Evolutionary conservation across 37 sponge, comb jelly and placozoan species (phyloP).

Genomic region (Axinella damicornis): DNA sequence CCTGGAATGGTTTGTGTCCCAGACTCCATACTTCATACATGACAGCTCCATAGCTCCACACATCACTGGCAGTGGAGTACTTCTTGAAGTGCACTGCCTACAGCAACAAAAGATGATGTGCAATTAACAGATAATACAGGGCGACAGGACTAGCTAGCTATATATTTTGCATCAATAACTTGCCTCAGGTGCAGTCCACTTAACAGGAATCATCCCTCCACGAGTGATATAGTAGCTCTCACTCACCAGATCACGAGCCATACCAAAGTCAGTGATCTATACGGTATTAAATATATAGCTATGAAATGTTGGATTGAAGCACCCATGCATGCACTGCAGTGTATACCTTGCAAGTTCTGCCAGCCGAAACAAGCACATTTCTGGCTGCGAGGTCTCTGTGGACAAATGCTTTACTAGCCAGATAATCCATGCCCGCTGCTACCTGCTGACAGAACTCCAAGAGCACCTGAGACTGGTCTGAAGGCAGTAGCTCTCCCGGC

Average conservation of each 20-base stretch:
- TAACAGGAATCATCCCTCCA: constrained; percentile 41
- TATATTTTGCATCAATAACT: neutral
- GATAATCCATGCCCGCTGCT: constrained; percentile 62
- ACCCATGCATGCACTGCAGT: no score
- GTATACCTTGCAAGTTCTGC: constrained; percentile 11
- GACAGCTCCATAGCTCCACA: constrained; percentile 33
- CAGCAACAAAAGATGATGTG: no score
- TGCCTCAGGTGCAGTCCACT: constrained; percentile 35
- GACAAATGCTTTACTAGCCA: constrained; percentile 54
- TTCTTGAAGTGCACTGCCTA: constrained; percentile 17
- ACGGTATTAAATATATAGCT: neutral
- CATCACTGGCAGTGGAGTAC: constrained; percentile 38
- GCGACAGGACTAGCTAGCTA: neutral
- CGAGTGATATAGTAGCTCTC: constrained; percentile 25
- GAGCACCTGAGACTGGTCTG: constrained; percentile 6
- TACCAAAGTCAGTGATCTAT: constrained; percentile 58
- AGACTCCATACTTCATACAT: constrained; percentile 46
- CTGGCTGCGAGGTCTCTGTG: constrained; percentile 70
- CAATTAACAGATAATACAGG: neutral
- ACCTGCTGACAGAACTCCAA: constrained; percentile 56
- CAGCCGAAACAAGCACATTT: constrained; percentile 28
- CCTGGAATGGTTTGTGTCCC: constrained; percentile 37
- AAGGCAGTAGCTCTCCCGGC: neutral
- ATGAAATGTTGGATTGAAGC: no score
- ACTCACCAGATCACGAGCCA: constrained; percentile 29